phyloP scores from a whole-genome alignment of 23 tunicate species.

The Styela plicata region DNA sequence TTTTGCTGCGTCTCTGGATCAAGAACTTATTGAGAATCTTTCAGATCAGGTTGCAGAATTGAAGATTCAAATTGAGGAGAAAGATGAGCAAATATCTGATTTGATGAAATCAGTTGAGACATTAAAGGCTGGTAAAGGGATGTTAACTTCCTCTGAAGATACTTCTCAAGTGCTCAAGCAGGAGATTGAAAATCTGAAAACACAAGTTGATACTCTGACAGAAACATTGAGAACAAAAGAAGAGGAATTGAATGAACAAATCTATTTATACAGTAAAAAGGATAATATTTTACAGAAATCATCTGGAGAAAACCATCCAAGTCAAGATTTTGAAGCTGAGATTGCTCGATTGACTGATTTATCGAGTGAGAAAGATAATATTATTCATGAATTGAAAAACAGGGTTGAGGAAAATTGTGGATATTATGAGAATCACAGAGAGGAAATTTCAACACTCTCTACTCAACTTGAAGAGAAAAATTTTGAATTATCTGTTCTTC shows the following conservation, averaged over 20 bases:
- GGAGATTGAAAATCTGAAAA: not conserved
- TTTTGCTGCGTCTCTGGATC: conserved; percentile 19
- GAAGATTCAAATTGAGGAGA: conserved; percentile 21
- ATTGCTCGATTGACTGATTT: too few relatives aligned
- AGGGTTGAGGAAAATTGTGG: too few relatives aligned
- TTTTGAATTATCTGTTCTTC: not conserved
- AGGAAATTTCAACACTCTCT: not conserved
- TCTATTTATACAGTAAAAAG: not conserved
- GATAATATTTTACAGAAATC: not conserved
- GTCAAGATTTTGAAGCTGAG: too few relatives aligned
- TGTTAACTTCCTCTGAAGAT: not conserved
- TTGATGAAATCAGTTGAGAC: not conserved
- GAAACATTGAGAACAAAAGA: not conserved
- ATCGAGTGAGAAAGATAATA: too few relatives aligned
- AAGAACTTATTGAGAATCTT: conserved; percentile 17
- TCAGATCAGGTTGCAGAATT: conserved; percentile 20
- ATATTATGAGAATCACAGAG: not conserved
- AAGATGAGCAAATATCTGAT: conserved; percentile 14
- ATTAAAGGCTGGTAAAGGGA: not conserved
- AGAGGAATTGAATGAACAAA: not conserved
- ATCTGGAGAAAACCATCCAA: not conserved
- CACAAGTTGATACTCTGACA: not conserved
- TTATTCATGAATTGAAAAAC: too few relatives aligned
- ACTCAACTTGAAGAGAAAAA: not conserved
- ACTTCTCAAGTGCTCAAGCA: not conserved